These are phyloP conservation scores for Pseudocheirus occidentalis DNA, from an alignment of 2,797 vertebrate genomes.

Conservation along the genomic window DNA sequence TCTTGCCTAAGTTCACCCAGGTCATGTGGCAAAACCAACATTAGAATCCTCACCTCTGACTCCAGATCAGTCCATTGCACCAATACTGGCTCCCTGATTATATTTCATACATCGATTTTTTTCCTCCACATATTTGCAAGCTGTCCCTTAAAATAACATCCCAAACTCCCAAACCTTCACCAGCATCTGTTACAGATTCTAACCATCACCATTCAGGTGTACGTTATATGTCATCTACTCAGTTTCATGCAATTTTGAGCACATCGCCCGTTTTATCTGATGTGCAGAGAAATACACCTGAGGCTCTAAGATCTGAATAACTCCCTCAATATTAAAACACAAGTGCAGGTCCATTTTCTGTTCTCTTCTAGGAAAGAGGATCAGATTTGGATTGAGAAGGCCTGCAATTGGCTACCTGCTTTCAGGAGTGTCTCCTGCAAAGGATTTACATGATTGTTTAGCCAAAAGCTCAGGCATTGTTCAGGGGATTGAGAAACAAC, in stretches of 20 bases:
- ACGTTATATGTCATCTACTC: background rate
- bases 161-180: background rate
- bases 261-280: background rate
- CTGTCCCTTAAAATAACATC: background rate
- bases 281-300: background rate
- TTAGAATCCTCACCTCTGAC: background rate
- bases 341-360: background rate
- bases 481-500: conserved; percentile 67
- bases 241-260: background rate
- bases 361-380: background rate
- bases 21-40: background rate
- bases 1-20: background rate
- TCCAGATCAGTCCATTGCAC: background rate
- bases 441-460: conserved; percentile 68
- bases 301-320: conserved; percentile 1
- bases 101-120: background rate
- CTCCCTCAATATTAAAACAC: background rate
- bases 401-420: background rate
- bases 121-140: background rate
- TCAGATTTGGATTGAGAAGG: background rate
- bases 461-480: conserved; percentile 59
- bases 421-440: conserved; percentile 42
- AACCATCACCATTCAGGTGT: background rate
- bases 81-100: background rate
- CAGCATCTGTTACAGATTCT: background rate